Conservation (phyloP, 2,113 vertebrate genomes). For the Petrocephalus microphthalmus region DNA sequence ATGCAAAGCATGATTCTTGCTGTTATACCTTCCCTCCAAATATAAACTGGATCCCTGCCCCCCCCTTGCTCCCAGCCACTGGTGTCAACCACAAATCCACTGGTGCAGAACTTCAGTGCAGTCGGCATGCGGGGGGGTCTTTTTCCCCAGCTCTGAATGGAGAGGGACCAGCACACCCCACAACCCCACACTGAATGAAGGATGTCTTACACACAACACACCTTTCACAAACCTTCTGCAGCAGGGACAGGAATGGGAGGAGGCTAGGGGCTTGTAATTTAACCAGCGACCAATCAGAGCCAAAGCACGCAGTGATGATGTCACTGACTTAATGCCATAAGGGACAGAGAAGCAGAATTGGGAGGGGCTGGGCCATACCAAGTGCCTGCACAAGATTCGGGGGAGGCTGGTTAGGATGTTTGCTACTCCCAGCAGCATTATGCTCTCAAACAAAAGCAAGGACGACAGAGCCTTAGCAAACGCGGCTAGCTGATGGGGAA, state of each 20-base stretch:
- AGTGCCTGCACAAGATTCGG: not conserved
- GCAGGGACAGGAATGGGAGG: conserved; percentile 8
- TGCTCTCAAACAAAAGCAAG: not conserved
- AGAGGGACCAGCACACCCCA: not conserved
- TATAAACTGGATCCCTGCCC: not conserved
- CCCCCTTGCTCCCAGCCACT: not conserved
- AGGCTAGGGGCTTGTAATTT: not conserved
- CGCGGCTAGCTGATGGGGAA: not conserved
- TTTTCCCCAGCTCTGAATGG: not conserved
- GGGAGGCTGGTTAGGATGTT: not conserved
- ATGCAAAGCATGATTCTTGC: not conserved
- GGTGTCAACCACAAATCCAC: not conserved
- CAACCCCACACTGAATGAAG: not conserved
- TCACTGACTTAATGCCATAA: conserved; percentile 6
- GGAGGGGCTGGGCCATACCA: conserved; percentile 13
- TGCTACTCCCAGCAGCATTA: not conserved
- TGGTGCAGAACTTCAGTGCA: not conserved
- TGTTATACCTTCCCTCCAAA: not conserved
- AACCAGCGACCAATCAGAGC: not conserved
- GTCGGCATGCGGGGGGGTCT: not conserved
- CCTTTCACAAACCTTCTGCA: conserved; percentile 19
- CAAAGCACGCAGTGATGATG: not conserved
- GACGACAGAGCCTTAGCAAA: not conserved
- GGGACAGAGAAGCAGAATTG: not conserved
- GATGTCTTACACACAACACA: conserved; percentile 9